Percentiles rank a stretch among this genome's conserved stretches.
These are phyloP conservation scores for Eupithecia pulchellata DNA, from an alignment of 2,888 invertebrate species.

Conservation along the genomic window DNA sequence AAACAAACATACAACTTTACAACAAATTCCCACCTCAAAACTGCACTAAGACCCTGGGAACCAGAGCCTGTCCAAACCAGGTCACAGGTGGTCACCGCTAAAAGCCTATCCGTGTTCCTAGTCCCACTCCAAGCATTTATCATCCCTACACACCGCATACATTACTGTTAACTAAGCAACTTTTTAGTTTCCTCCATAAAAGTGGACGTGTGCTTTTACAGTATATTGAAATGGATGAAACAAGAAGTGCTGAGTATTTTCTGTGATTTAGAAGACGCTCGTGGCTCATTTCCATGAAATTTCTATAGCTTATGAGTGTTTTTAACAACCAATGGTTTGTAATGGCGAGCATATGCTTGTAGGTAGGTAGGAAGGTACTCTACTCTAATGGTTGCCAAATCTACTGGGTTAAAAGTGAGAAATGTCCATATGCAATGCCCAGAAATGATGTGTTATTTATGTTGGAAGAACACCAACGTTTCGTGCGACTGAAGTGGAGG, in stretches of 20 bases:
- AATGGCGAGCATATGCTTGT: not conserved
- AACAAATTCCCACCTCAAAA: not conserved
- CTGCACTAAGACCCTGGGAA: conserved; percentile 1
- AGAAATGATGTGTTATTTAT: too few relatives aligned
- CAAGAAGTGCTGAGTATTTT: not conserved
- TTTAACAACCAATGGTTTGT: not conserved
- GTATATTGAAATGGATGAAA: conserved; percentile 18
- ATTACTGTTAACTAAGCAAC: conserved; percentile 56
- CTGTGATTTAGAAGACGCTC: conserved; percentile 1
- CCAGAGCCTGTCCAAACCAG: conserved; percentile 22
- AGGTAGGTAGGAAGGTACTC: not conserved
- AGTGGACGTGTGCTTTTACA: conserved; percentile 23
- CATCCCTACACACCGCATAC: conserved; percentile 61
- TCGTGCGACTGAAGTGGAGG: too few relatives aligned
- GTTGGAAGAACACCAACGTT: too few relatives aligned
- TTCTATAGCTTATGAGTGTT: not conserved
- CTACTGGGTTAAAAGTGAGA: not conserved
- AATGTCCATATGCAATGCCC: not conserved
- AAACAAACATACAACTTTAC: too few relatives aligned
- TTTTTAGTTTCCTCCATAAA: conserved; percentile 43
- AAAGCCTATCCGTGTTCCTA: conserved; percentile 63
- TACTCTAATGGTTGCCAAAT: too few relatives aligned
- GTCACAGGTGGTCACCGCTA: conserved; percentile 63
- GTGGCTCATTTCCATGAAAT: not conserved
- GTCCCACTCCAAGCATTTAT: conserved; percentile 61